Percentiles rank a stretch among this genome's conserved stretches.
Conservation (phyloP, 2,888 invertebrate genomes). For the Clistopyga incitator region DNA sequence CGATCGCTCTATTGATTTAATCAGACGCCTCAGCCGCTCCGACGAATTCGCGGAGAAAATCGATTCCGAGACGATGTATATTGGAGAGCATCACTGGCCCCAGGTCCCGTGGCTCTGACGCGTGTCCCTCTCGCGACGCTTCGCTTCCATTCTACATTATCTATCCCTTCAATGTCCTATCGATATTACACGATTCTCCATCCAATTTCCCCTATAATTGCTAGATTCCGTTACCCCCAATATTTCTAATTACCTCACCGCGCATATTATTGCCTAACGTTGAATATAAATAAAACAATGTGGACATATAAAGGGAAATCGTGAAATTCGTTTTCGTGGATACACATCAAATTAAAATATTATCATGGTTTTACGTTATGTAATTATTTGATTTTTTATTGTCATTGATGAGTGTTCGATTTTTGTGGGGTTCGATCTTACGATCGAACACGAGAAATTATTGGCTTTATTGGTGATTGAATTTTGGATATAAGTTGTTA, state of each 20-base stretch:
- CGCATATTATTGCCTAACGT: background rate
- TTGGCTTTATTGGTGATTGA: too few species aligned
- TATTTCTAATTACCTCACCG: background rate
- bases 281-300: background rate
- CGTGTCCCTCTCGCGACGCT: background rate
- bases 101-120: background rate
- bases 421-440: too few species aligned
- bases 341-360: background rate
- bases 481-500: too few species aligned
- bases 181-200: conserved; percentile 2
- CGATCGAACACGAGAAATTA: too few species aligned
- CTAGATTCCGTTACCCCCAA: background rate
- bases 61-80: conserved; percentile 34
- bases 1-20: conserved; percentile 42
- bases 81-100: background rate
- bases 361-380: background rate
- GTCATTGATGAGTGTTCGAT: too few species aligned
- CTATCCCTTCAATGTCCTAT: background rate
- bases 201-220: background rate
- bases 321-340: too few species aligned
- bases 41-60: conserved; percentile 43
- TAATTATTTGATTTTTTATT: background rate
- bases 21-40: conserved; percentile 31
- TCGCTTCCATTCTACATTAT: conserved; percentile 12
- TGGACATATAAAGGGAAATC: too few species aligned